Percentiles rank a stretch among this genome's conserved stretches.
Conservation (phyloP, 2,888 invertebrate genomes). For the Geophilus truncorum region DNA sequence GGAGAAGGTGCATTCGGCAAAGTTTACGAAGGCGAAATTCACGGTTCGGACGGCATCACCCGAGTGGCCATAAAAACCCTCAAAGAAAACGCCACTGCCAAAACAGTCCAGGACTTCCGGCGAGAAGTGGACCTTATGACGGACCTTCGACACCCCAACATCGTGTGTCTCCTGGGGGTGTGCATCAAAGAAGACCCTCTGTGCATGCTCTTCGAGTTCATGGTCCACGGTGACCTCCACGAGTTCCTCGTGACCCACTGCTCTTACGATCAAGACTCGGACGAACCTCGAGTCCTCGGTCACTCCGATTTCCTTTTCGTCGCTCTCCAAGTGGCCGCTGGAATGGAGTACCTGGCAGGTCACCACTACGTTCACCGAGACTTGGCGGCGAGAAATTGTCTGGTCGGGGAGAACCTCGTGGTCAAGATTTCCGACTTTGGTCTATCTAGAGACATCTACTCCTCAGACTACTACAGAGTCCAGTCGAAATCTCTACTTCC, state of each 20-base stretch:
- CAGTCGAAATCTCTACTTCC: conserved; percentile 91
- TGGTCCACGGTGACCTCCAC: conserved; percentile 93
- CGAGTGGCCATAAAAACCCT: conserved; percentile 90
- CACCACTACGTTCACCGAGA: conserved; percentile 54
- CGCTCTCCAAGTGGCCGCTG: conserved; percentile 76
- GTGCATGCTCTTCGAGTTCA: conserved; percentile 96
- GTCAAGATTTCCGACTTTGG: conserved; percentile 98
- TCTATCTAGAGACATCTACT: conserved; percentile 77
- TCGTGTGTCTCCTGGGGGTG: conserved; percentile 90
- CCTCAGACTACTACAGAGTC: conserved; percentile 89
- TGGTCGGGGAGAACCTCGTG: conserved; percentile 88
- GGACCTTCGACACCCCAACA: conserved; percentile 89
- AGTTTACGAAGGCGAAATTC: conserved; percentile 83
- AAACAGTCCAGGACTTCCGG: conserved; percentile 86
- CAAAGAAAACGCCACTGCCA: conserved; percentile 85
- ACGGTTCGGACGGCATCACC: conserved; percentile 51
- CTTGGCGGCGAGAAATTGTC: conserved; percentile 89
- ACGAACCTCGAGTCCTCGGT: conserved; percentile 61
- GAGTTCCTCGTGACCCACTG: conserved; percentile 90
- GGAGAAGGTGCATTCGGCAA: conserved; percentile 97
- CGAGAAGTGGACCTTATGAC: conserved; percentile 92
- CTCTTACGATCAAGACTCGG: conserved; percentile 63
- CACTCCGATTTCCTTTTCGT: conserved; percentile 84
- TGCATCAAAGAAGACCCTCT: conserved; percentile 81
- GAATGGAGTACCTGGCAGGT: conserved; percentile 55